These are phyloP conservation scores for Pungitius pungitius DNA, from an alignment of 2,113 vertebrate species.

Conservation along the genomic window DNA sequence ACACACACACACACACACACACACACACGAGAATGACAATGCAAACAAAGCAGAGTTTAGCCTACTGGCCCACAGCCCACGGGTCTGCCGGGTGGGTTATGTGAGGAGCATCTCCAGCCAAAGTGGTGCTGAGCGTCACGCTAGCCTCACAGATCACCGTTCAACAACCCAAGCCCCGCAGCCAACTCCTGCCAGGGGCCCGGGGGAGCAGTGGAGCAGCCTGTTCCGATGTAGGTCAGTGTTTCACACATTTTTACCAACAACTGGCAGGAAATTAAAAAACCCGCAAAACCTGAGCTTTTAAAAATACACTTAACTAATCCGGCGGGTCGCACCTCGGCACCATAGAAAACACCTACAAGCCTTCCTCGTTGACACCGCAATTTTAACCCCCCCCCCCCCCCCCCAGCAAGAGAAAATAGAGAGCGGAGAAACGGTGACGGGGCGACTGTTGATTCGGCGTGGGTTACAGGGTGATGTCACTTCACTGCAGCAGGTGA, in stretches of 20 bases:
- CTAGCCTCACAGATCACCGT: neutral
- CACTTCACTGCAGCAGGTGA: constrained; percentile 24
- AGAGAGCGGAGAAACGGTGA: neutral
- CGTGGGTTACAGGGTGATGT: constrained; percentile 11
- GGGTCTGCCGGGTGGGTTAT: neutral
- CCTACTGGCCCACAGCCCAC: constrained; percentile 30
- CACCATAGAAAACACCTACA: neutral
- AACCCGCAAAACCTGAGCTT: neutral
- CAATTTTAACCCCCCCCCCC: no score
- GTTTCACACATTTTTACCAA: constrained; percentile 36
- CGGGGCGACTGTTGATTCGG: neutral
- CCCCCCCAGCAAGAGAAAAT: no score
- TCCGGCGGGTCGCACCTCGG: neutral
- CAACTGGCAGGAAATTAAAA: no score
- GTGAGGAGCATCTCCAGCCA: neutral
- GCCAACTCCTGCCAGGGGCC: constrained; percentile 3
- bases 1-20: no score
- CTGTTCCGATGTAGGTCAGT: constrained; percentile 40
- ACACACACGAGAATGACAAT: neutral
- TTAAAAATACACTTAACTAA: constrained; percentile 24
- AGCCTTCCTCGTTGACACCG: neutral
- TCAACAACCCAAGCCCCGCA: neutral
- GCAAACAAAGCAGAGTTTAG: constrained; percentile 40
- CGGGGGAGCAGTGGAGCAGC: neutral
- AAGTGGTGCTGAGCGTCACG: neutral